Evolutionary conservation across 2,888 invertebrate species (phyloP), one percentile per base, ranked within the genome.

Genomic region (Campaea margaritaria): DNA sequence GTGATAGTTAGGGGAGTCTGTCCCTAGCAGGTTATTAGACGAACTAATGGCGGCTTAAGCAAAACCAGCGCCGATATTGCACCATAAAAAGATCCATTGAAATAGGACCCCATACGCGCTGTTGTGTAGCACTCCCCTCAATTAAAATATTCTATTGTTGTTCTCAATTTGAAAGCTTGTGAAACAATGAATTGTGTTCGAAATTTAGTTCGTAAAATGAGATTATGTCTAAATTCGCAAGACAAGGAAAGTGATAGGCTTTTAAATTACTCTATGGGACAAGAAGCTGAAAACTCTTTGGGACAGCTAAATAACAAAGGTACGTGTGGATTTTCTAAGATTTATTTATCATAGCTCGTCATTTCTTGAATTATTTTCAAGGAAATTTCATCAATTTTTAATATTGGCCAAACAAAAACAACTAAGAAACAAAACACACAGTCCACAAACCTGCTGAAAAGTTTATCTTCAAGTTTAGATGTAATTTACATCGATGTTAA

Each of bases 41-140:
- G 74, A 69, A 77, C 81, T 89, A 90, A 90, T 87, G 85, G 82
- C 72, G 79, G 87, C 86, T 85, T 83, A 76, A 81, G 81, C 81
- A 81, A 85, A 86, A 84, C 82, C 86, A 83, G 82, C 81, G 75
- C 68, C 76, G 73, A 76, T 84, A 85, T 84, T 84, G 74, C 74
- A 68, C 79, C 71, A 84, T 87, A 86, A 86, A 88, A 68, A 82
- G 76, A 71, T 81, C 82, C 77, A 86, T 89, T 84, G 83, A 85
- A 87, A 83, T 72, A 67, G 75, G 76, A 72, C 80, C 79, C 79
- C 71, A 72, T 75, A 77, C 72, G 70, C 68, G 63, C 75, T 41
- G 28, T 41, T 41, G 27, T 59, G 42, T 9, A 41, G 44, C 54
- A 50, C 81, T n/a, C 89, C 89, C 85, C 85, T 83, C 82, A 81